Base-by-base conservation (phyloP, 2,888 invertebrate genomes). In the Rhagophthalmus giganteus region DNA sequence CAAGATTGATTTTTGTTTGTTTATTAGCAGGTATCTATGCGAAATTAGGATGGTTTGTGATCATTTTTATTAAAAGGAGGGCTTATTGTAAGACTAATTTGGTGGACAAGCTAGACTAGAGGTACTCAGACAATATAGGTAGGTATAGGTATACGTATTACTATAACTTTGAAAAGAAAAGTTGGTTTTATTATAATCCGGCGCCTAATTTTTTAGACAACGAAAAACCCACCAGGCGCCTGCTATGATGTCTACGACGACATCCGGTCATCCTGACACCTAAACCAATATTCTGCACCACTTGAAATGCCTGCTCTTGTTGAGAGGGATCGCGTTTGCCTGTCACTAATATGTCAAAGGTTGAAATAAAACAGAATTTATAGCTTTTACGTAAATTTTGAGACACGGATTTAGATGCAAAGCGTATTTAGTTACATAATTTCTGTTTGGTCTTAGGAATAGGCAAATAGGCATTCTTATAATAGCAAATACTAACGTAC, bases 181-280 rank as follows among this genome's bases (percentile, higher is more conserved):
- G n/a, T n/a, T n/a, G n/a, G n/a, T n/a, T n/a, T n/a, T n/a, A 13
- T 8, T 37, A n/a, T 37, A 37, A 37, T 37, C 37, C 37, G 37
- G 37, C 37, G 37, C 20, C 34, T 25, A 10, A 2, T 9, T 34
- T 27, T 44, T 44, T 25, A 27, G 27, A 34, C 13, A 12, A 20
- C 27, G 44, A 13, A 38, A 38, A 37, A 35, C 32, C 11, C 20
- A 35, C 11, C 38, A 52, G 52, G 52, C 52, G 52, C 52, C 52
- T 52, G 20, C 45, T 44, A 39, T 40, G 46, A 30, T 46, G 46
- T 47, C 47, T 47, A 34, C 25, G 10, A 14, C 26, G 46, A 52
- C 52, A 46, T 52, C 52, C 52, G 52, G 52, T 52, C 52, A 52
- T 47, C 38, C 27, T 33, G 40, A 52, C 52, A 52, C 52, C 52